These are phyloP conservation scores for Rallus crepitans DNA, from an alignment of 2,797 vertebrate species.

Conservation along the genomic window DNA sequence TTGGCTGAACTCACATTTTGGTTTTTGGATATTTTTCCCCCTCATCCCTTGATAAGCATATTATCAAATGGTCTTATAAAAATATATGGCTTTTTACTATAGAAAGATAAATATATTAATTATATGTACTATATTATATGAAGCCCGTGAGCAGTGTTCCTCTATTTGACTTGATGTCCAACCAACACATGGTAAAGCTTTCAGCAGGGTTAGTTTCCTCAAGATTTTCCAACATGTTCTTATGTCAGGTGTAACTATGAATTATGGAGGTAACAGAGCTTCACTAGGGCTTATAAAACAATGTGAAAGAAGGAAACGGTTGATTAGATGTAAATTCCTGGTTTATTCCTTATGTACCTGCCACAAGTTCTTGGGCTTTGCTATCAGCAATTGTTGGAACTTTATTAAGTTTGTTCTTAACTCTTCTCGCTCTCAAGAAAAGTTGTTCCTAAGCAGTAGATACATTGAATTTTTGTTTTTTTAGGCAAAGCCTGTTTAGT, in stretches of 20 bases:
- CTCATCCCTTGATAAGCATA: not conserved
- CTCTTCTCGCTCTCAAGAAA: not conserved
- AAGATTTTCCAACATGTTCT: not conserved
- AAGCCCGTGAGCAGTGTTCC: not conserved
- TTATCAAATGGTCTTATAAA: not conserved
- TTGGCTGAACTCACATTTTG: not conserved
- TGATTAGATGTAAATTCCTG: not conserved
- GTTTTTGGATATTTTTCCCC: not conserved
- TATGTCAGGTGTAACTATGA: not conserved
- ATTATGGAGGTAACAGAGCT: not conserved
- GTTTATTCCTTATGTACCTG: not conserved
- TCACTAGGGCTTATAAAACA: not conserved
- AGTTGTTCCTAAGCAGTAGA: not conserved
- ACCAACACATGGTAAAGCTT: accelerated
- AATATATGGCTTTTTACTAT: not conserved
- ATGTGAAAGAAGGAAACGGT: not conserved
- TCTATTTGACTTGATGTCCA: not conserved
- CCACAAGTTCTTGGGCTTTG: not conserved
- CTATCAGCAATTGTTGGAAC: no score
- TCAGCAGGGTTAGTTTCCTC: not conserved
- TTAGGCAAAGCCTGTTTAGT: not conserved
- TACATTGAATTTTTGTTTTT: not conserved
- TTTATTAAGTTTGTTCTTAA: not conserved
- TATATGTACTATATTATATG: no score
- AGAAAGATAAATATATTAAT: not conserved